phyloP scores from a whole-genome alignment of 1,140 invertebrate species.

The Pissodes strobi region DNA sequence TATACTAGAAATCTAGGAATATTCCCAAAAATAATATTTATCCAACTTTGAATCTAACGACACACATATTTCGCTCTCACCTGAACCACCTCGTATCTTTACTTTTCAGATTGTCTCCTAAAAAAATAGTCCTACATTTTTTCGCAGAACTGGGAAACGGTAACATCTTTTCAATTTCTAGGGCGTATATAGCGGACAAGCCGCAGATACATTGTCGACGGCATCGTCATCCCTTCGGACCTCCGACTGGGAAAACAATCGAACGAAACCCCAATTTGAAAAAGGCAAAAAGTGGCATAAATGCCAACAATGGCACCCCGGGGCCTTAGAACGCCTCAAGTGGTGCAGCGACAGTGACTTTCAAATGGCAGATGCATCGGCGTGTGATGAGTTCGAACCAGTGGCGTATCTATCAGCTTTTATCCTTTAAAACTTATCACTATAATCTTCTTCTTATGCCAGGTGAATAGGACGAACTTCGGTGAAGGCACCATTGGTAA shows the following conservation, averaged over 20 bases:
- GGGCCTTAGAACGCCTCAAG: constrained; percentile 14
- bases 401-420: constrained; percentile 1
- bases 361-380: constrained; percentile 22
- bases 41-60: no score
- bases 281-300: constrained; percentile 26
- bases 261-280: constrained; percentile 22
- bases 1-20: no score
- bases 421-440: no score
- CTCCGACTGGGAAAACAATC: constrained; percentile 25
- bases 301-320: constrained; percentile 18
- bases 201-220: neutral
- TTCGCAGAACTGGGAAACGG: constrained; percentile 6
- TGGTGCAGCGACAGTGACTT: constrained; percentile 10
- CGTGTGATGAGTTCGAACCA: neutral
- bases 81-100: no score
- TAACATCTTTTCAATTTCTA: neutral
- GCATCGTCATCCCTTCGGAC: neutral
- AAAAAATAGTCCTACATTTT: neutral
- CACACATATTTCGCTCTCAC: no score
- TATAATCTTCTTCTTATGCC: no score
- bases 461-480: no score
- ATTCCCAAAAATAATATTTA: no score
- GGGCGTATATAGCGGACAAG: neutral
- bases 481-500: no score
- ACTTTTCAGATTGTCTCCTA: no score